phyloP scores from a whole-genome alignment of 1,140 invertebrate species.

The Ceratina calcarata region DNA sequence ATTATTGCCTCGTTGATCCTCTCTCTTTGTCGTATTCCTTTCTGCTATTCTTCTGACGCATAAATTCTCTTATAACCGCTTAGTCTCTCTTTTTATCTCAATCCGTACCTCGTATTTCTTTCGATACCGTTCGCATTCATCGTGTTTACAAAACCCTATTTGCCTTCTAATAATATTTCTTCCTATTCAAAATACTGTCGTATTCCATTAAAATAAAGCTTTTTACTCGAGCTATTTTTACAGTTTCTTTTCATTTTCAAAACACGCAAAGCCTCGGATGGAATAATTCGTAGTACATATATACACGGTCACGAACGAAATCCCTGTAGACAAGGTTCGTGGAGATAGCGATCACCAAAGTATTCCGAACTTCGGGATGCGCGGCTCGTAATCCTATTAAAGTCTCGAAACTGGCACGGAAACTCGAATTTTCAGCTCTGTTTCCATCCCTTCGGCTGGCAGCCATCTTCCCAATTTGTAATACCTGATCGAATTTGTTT shows the following conservation, averaged over 20 bases:
- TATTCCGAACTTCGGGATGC: slow-evolving; percentile 43
- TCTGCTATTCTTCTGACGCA: no score
- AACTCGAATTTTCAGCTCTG: slow-evolving; percentile 43
- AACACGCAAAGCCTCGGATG: not conserved
- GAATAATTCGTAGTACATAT: slow-evolving; percentile 23
- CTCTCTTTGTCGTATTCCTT: not conserved
- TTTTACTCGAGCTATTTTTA: no score
- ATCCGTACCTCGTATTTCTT: no score
- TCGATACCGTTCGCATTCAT: no score
- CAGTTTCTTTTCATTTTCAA: no score
- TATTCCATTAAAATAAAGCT: no score
- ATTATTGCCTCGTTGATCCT: not conserved
- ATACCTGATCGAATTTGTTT: slow-evolving; percentile 27
- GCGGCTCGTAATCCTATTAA: slow-evolving; percentile 60
- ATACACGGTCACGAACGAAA: slow-evolving; percentile 7
- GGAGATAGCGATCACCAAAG: slow-evolving; percentile 22
- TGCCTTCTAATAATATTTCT: no score
- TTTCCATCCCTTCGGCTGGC: slow-evolving; percentile 34
- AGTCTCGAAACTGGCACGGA: slow-evolving; percentile 58
- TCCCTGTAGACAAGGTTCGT: slow-evolving; percentile 6
- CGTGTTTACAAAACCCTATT: no score
- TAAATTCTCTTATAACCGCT: no score
- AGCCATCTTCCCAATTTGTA: slow-evolving; percentile 26
- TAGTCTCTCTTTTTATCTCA: no score
- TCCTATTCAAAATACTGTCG: no score